Evolutionary conservation across 2,797 vertebrate species (phyloP), one percentile per base, ranked within the genome.

Genomic region (Fundulus diaphanus): DNA sequence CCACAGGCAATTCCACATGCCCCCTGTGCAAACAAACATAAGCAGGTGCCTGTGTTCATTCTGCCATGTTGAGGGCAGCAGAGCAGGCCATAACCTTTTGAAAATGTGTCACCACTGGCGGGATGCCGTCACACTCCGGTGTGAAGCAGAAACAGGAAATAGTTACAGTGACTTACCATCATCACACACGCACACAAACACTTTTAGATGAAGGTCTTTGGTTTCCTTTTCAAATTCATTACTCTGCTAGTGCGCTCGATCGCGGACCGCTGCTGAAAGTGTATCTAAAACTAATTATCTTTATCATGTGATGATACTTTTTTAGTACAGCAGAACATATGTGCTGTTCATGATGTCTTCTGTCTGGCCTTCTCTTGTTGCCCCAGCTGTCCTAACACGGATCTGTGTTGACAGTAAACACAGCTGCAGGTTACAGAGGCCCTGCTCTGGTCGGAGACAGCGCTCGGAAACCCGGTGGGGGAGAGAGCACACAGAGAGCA

Each of bases 381-480:
- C 91, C 91, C 92, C 95, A 95, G 94, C 94, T 95, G 95, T 95
- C 93, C 93, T 95, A 95, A 95, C 93, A 95, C 92, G 91, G 89
- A 85, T 92, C 92, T 91, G 87, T 95, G 93, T 95, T 96, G 93
- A 94, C 94, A 94, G 93, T 95, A 94, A 95, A 95, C 94, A 95
- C 95, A 95, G 95, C 95, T 96, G 95, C 94, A 94, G 95, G 94
- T 95, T 93, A 94, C 85, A 91, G 91, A 91, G 93, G 92, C 87
- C 92, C 89, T 85, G 83, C 87, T 89, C 90, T 89, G 87, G 93
- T 94, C 92, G 79, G 89, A 95, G 90, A 91, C 68, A 66, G 89
- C 89, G 88, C 89, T 92, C 87, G 77, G 86, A 89, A 91, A 90
- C 87, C 90, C 88, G 86, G 49, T 31, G 85, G 78, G 79, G 79